These are phyloP conservation scores for Arctia plantaginis DNA, from an alignment of 2,888 invertebrate species.

Conservation along the genomic window DNA sequence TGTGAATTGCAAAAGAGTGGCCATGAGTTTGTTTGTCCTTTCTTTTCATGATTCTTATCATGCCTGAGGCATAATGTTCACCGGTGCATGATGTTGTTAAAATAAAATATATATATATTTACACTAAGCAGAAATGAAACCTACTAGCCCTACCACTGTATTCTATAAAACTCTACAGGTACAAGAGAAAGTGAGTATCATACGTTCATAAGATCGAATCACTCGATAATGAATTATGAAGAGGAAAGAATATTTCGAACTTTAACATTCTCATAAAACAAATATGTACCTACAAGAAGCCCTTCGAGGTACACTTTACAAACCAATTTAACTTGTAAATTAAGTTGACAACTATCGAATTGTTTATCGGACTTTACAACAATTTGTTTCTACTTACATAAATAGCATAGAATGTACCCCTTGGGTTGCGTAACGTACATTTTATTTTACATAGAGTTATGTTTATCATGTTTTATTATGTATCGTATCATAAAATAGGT, in stretches of 20 bases:
- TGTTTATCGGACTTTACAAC: constrained; percentile 27
- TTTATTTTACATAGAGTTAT: not conserved
- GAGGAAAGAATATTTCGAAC: constrained; percentile 15
- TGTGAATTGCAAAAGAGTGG: too few species aligned
- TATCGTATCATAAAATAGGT: too few species aligned
- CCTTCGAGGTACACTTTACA: constrained; percentile 13
- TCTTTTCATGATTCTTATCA: too few species aligned
- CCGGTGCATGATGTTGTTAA: too few species aligned
- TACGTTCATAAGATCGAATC: not conserved
- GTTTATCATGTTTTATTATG: too few species aligned
- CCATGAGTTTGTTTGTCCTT: too few species aligned
- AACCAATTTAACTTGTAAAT: constrained; percentile 32
- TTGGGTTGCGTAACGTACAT: not conserved
- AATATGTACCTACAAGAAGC: constrained; percentile 14
- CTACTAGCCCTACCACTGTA: too few species aligned
- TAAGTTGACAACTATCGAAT: constrained; percentile 42
- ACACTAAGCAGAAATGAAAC: too few species aligned
- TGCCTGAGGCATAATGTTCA: too few species aligned
- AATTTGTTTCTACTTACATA: constrained; percentile 21
- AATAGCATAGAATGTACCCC: not conserved
- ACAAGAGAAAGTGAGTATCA: not conserved
- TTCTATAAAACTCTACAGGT: too few species aligned
- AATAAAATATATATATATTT: too few species aligned
- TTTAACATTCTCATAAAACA: constrained; percentile 19
- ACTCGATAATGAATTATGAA: not conserved